Evolutionary conservation across 2,797 vertebrate genomes (phyloP).

Genomic region (Sebastes aleutianus): DNA sequence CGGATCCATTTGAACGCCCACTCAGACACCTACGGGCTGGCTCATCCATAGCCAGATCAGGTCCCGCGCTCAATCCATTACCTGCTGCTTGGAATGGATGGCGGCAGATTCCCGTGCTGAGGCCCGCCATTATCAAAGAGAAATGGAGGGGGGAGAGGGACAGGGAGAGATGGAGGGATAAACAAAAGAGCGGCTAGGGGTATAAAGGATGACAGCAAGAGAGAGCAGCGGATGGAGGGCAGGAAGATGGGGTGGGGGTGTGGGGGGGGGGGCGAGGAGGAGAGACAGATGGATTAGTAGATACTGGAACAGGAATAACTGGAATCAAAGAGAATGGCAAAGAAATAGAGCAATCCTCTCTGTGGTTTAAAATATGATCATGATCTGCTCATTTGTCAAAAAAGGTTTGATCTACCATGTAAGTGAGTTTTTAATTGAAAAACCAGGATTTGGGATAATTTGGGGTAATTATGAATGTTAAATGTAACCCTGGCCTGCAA

Average conservation of each 20-base stretch:
- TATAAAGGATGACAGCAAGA: constrained; percentile 43
- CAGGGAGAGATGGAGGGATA: constrained; percentile 50
- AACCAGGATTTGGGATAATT: background rate
- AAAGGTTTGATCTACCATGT: background rate
- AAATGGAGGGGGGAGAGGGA: constrained; percentile 46
- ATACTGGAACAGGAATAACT: background rate
- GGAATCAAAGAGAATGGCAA: background rate
- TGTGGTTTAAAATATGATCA: background rate
- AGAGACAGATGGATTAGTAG: constrained; percentile 14
- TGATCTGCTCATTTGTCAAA: background rate
- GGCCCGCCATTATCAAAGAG: constrained; percentile 56
- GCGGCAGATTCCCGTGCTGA: constrained; percentile 48
- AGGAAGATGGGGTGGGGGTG: background rate
- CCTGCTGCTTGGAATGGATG: constrained; percentile 66
- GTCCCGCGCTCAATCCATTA: constrained; percentile 70
- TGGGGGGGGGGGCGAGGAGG: background rate
- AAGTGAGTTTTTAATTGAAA: background rate
- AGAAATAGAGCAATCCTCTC: constrained; percentile 6
- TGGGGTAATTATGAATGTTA: background rate
- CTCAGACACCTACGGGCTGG: constrained; percentile 70
- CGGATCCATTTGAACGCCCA: constrained; percentile 75
- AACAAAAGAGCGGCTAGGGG: constrained; percentile 47
- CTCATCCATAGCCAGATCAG: constrained; percentile 74
- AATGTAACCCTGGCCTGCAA: background rate
- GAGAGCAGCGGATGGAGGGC: constrained; percentile 4